Evolutionary conservation across 2,888 invertebrate species (phyloP), one percentile per base, ranked within the genome.

Genomic region (Drosophila meridionalis): DNA sequence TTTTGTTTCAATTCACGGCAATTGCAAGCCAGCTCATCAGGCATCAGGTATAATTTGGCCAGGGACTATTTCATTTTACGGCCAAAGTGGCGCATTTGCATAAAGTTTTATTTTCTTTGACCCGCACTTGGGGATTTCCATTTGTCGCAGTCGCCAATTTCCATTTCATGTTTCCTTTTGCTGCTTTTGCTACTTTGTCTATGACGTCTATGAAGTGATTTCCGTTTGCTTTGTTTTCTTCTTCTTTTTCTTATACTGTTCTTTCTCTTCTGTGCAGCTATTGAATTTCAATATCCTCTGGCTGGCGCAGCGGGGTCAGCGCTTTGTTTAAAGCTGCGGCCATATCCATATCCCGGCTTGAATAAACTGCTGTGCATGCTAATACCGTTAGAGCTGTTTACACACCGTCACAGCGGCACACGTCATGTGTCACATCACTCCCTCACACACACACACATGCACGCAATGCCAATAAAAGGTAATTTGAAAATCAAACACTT

Each of bases 401-500:
- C 50, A 34, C 50, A 52, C 50, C 50, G 50, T 52, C 50, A 52
- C 78, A 81, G 59, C 43, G 45, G 55, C 69, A 71, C 63, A 67
- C 60, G 34, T 78, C 64, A 48, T 64, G 55, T 56, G 36, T 55
- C 62, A 69, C 61, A n/a, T 43, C 30, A 20, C 20, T 38, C 38
- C 32, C 32, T 14, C 12, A n/a, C 28, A 50, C 38, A 12, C 73
- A 36, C 34, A 9, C 30, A 57, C 71, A 52, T 62, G 68, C 68
- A 69, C 38, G 34, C 61, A 56, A 55, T 42, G 30, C 56, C 73
- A 82, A 82, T 81, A 82, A 78, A 77, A 91, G 91, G 92, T 92
- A 90, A 91, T 91, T 91, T 91, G 65, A 90, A 91, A 91, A 90
- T 92, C 90, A 83, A 87, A 87, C 87, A 85, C 80, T 82, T 70